phyloP scores from a whole-genome alignment of 2,113 vertebrate species.

The Phalacrocorax aristotelis region DNA sequence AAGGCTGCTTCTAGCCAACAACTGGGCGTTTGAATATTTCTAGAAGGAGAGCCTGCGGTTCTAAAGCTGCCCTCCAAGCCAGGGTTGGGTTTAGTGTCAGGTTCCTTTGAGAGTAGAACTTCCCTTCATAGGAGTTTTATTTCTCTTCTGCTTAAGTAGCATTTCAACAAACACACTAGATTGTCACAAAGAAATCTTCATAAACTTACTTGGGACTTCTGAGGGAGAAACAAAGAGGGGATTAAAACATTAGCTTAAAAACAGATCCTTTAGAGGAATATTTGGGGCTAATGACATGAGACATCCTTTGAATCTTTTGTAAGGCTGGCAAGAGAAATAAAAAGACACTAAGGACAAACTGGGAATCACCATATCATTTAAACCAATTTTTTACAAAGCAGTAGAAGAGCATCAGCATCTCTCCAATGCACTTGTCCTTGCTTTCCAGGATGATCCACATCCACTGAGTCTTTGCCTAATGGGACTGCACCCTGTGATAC shows the following conservation, averaged over 20 bases:
- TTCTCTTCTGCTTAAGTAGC: background rate
- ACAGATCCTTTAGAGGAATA: background rate
- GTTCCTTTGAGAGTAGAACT: background rate
- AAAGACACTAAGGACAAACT: background rate
- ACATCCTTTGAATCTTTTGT: background rate
- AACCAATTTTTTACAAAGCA: background rate
- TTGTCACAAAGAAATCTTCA: background rate
- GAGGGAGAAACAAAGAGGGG: background rate
- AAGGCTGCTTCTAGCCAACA: background rate
- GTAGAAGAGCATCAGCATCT: background rate
- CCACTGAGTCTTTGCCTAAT: background rate
- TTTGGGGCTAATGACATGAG: background rate
- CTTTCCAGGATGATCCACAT: background rate
- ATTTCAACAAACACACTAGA: background rate
- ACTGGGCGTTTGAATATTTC: background rate
- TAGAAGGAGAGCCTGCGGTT: background rate
- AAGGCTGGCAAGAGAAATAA: background rate
- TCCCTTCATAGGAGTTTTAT: background rate
- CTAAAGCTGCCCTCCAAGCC: background rate
- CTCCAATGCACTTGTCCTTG: background rate
- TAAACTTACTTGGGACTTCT: background rate
- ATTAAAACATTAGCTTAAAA: background rate
- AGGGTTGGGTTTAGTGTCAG: background rate
- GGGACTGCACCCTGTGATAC: background rate
- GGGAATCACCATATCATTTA: background rate